Evolutionary conservation across 2,888 invertebrate species (phyloP).

Genomic region (Phytoseiulus persimilis): DNA sequence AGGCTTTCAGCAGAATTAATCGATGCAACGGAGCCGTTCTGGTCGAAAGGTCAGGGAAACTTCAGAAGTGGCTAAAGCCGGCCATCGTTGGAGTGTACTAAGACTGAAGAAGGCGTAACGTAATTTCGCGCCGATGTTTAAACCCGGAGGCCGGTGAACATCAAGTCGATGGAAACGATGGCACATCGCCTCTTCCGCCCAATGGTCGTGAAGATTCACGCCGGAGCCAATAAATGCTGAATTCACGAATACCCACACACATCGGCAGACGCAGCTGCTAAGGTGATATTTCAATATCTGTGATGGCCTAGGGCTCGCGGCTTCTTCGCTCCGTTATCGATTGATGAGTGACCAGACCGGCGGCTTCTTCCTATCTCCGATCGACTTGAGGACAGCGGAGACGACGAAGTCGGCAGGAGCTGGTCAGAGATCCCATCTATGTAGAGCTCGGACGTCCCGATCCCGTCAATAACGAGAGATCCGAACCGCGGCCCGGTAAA

Average conservation of each 20-base stretch:
- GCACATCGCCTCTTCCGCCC: background rate
- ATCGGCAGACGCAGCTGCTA: background rate
- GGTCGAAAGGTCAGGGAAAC: background rate
- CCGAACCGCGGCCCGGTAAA: background rate
- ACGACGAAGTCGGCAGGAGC: background rate
- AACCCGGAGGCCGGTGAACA: background rate
- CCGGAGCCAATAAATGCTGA: background rate
- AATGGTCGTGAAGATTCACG: background rate
- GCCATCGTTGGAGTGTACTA: background rate
- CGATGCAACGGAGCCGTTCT: background rate
- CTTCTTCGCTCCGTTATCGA: background rate
- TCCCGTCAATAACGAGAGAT: background rate
- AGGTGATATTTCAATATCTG: background rate
- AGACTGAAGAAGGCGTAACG: background rate
- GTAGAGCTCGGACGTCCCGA: background rate
- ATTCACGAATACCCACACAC: background rate
- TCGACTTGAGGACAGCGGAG: background rate
- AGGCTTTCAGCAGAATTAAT: background rate
- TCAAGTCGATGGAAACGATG: background rate
- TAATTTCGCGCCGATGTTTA: constrained; percentile 5
- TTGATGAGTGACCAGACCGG: background rate
- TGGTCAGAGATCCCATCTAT: no score
- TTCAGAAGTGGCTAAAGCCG: background rate
- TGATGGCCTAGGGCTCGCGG: background rate
- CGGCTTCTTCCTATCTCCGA: background rate